Evolutionary conservation across 92 coral and sea anemone species (phyloP).

Genomic region (Bergia sp.): DNA sequence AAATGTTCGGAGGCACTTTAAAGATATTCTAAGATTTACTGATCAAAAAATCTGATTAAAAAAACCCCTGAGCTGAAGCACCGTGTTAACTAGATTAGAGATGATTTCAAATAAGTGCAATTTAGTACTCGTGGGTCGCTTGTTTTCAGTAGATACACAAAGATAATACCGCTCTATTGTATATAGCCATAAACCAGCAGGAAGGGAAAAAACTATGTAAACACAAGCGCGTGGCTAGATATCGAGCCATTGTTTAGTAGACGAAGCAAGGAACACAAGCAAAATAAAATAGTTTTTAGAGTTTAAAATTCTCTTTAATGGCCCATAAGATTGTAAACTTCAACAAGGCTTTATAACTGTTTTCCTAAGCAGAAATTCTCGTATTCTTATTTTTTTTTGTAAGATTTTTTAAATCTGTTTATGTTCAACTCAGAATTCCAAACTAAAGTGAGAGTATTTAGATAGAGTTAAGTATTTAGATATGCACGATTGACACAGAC

Average conservation of each 20-base stretch:
- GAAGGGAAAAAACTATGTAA: constrained; percentile 48
- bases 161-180: constrained; percentile 69
- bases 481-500: not conserved
- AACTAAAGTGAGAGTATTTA: not conserved
- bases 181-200: constrained; percentile 39
- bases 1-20: not conserved
- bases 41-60: not conserved
- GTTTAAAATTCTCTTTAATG: not conserved
- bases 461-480: not conserved
- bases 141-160: constrained; percentile 78
- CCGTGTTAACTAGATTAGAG: constrained; percentile 91
- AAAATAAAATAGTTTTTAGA: constrained; percentile 18
- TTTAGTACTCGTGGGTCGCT: constrained; percentile 60
- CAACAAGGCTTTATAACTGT: not conserved
- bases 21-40: not conserved
- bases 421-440: not conserved
- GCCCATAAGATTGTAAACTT: not conserved
- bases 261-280: constrained; percentile 17
- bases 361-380: constrained; percentile 20
- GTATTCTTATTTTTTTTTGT: constrained; percentile 25
- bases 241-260: constrained; percentile 31
- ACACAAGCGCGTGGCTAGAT: constrained; percentile 85
- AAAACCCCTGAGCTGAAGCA: not conserved
- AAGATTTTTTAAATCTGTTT: constrained; percentile 28
- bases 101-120: constrained; percentile 67